Evolutionary conservation across 1,140 invertebrate species (phyloP), one percentile per base, ranked within the genome.

Genomic region (Bombyx mandarina): DNA sequence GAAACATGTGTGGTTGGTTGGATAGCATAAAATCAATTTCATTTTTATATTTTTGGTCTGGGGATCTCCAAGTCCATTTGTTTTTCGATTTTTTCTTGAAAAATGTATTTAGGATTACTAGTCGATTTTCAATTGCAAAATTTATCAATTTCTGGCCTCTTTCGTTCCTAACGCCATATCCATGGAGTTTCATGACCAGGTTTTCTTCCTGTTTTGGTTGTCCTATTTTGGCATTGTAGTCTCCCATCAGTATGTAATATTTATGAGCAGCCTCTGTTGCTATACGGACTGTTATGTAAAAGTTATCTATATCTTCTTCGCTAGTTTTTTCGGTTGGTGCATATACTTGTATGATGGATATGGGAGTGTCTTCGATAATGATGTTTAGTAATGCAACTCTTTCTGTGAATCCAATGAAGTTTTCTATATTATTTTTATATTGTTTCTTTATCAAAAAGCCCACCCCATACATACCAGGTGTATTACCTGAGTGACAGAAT

Each of bases 61-160:
- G 60, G 9, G 61, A 60, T 2, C 43, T 54, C 64, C 60, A 66
- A 6, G 64, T 66, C 64, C 60, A 66, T 57, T 50, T 54, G 2
- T 26, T 50, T 12, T 62, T 60, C 26, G 10, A 10, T 53, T 60
- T 62, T 52, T 60, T 63, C 18, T 57, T 56, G 45, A 60, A 67
- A 8, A 52, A 61, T n/a, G n/a, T n/a, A n/a, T n/a, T n/a, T n/a
- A n/a, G n/a, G n/a, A n/a, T n/a, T n/a, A n/a, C n/a, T n/a, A 63
- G 12, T 43, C 61, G 60, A 43, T 62, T 42, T 59, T 68, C 63
- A 0, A 59, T n/a, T 7, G 62, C 62, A 35, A 58, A 67, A 5
- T 62, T 43, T 8, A 67, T 55, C 3, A 67, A 43, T 49, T 26
- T 57, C 54, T 61, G 50, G 1, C 61, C 62, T 61, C 59, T 56